phyloP scores from a whole-genome alignment of 1,140 invertebrate genomes.

The Maniola jurtina region DNA sequence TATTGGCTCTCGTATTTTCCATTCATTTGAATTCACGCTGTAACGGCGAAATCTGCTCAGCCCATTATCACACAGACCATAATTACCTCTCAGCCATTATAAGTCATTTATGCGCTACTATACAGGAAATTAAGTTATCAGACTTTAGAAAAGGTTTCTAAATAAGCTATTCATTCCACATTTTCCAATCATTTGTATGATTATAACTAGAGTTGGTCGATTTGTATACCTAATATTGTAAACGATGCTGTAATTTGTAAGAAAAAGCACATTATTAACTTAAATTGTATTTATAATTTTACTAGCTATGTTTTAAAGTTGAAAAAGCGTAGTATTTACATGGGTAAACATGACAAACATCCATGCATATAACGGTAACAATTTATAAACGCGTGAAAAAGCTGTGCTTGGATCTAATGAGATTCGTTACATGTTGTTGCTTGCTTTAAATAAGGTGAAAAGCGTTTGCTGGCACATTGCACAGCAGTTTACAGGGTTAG shows the following conservation, averaged over 20 bases:
- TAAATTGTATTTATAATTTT: too few species aligned
- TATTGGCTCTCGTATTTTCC: background rate
- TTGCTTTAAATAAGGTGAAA: background rate
- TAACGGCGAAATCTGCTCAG: constrained; percentile 17
- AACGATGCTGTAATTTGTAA: too few species aligned
- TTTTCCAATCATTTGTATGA: too few species aligned
- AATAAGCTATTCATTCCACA: constrained; percentile 5
- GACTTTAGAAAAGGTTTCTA: too few species aligned
- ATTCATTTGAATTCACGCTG: constrained; percentile 8
- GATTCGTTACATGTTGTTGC: background rate
- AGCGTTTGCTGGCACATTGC: background rate
- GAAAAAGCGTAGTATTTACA: too few species aligned
- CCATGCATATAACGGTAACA: too few species aligned
- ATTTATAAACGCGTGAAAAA: too few species aligned
- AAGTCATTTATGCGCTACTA: background rate
- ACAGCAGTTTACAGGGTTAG: background rate
- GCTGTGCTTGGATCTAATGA: background rate
- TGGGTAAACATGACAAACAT: too few species aligned
- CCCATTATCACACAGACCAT: constrained; percentile 17
- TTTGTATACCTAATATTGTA: too few species aligned
- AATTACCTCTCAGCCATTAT: constrained; percentile 15
- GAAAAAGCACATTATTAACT: too few species aligned
- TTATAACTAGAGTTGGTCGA: too few species aligned
- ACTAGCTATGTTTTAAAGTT: too few species aligned
- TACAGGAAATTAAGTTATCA: constrained; percentile 22